Evolutionary conservation across 2,113 vertebrate genomes (phyloP).

Genomic region (Mustelus asterias): DNA sequence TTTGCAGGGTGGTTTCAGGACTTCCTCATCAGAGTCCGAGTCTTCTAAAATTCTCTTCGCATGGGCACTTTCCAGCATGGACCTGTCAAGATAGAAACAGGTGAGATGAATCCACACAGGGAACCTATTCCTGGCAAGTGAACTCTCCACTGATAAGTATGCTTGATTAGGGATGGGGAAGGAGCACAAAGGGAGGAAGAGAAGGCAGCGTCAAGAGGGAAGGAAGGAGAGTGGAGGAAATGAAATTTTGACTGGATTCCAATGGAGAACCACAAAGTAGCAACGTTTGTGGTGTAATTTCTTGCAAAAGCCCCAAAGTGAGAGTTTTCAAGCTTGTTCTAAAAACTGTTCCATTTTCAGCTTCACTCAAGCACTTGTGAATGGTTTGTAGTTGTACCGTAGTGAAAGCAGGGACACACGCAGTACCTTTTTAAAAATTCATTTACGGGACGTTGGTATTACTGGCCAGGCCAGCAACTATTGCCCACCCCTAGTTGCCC

Average conservation of each 20-base stretch:
- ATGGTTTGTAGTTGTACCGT: neutral
- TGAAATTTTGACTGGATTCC: neutral
- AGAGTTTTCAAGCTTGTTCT: neutral
- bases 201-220: neutral
- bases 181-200: neutral
- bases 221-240: neutral
- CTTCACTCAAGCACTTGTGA: neutral
- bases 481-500: too few relatives aligned
- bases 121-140: neutral
- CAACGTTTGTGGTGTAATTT: neutral
- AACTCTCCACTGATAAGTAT: neutral
- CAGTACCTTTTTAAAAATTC: neutral
- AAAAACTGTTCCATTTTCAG: neutral
- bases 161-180: neutral
- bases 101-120: neutral
- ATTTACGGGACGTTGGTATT: too few relatives aligned
- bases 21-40: constrained; percentile 70
- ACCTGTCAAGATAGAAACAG: constrained; percentile 50
- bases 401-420: neutral
- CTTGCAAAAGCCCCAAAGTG: neutral
- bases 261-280: neutral
- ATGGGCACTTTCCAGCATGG: constrained; percentile 71
- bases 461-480: too few relatives aligned
- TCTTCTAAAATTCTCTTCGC: constrained; percentile 66
- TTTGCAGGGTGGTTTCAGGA: neutral